Evolutionary conservation across 2,113 vertebrate species (phyloP), one percentile per base, ranked within the genome.

Genomic region (Equus quagga): DNA sequence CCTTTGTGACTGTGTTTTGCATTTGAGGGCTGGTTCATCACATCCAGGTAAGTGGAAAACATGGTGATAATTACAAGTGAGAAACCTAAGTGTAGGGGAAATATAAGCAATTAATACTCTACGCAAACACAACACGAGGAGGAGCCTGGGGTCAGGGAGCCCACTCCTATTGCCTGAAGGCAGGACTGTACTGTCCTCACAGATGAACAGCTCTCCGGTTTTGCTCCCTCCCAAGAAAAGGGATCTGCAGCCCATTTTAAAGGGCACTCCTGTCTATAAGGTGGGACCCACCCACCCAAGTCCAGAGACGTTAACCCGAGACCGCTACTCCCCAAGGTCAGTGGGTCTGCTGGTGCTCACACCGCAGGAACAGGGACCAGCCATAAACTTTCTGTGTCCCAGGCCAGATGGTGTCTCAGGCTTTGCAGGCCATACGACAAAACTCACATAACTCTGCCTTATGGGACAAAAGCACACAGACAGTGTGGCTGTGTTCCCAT

Each of bases 1-100:
- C 33, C 13, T 83, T 96, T 70, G 6, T 76, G 76, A 60, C 6
- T 87, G 9, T 83, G 28, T 72, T 8, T 3, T 67, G 14, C 15
- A 76, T 80, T 79, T 73, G 41, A 70, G 33, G 36, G n/a, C 18
- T 73, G 49, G 21, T n/a, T 90, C 56, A 97, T 28, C 54, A 87
- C 79, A 87, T 79, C 33, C 64, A 83, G 26, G n/a, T 72, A 82
- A 69, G 33, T 64, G 7, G 54, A 46, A 69, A 62, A 33, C n/a
- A 84, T 44, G 33, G 19, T 83, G 31, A 72, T 67, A 44, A 87
- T 28, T 46, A 72, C 64, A 67, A 76, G 46, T 7, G n/a, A 80
- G 89, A 46, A 88, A 58, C 6, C 60, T 85, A 65, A 72, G 4
- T 82, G 24, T 46, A 87, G 49, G 19, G 24, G 26, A 28, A 75